phyloP scores from a whole-genome alignment of 2,797 vertebrate genomes.

The Gallinago solitaria region DNA sequence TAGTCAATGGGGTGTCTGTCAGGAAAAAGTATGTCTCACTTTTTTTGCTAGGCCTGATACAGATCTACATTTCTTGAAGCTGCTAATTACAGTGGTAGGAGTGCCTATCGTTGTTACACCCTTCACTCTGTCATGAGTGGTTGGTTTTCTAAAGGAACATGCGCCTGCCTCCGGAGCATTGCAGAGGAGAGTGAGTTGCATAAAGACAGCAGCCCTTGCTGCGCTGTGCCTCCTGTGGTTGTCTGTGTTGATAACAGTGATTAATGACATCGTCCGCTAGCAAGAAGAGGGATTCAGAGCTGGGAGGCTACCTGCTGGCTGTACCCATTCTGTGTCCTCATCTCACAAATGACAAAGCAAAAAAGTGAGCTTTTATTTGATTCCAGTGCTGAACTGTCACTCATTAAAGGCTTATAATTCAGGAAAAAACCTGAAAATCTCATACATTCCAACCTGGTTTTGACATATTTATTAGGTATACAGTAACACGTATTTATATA shows the following conservation, averaged over 20 bases:
- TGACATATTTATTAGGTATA: neutral
- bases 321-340: neutral
- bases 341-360: neutral
- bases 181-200: neutral
- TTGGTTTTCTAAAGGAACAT: neutral
- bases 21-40: neutral
- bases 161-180: neutral
- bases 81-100: neutral
- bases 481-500: neutral
- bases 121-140: neutral
- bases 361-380: neutral
- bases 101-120: neutral
- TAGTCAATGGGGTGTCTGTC: neutral
- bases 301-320: neutral
- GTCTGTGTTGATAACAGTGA: neutral
- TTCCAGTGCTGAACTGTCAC: neutral
- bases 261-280: neutral
- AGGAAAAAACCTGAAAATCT: neutral
- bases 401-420: neutral
- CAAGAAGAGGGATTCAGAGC: neutral
- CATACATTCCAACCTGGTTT: neutral
- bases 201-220: neutral
- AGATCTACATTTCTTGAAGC: neutral
- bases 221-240: neutral
- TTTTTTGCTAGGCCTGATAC: neutral